Base-by-base conservation (phyloP, 2,888 invertebrate genomes). In the Tachina grossa region DNA sequence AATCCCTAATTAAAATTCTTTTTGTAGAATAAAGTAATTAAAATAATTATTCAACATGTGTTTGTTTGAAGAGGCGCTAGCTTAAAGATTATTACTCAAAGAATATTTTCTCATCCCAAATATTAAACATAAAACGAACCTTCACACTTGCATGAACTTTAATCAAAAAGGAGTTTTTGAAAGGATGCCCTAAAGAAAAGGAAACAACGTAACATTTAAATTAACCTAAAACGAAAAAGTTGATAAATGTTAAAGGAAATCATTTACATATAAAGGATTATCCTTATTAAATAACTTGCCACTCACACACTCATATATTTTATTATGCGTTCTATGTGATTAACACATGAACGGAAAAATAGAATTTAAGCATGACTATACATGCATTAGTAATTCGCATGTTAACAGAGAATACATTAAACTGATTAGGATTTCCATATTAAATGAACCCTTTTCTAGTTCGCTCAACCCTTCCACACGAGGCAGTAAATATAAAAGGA, bases 351-450 rank as follows among this genome's bases (percentile, higher is more conserved):
- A 71, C 45, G 71, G 53, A 39, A 68, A 53, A 69, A 57, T 22
- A 49, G 47, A 75, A 63, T 45, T 75, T 57, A 53, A 76, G 65
- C 75, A 84, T 49, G 63, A 61, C 45, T 80, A 72, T 47, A 43
- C 76, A 72, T 83, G 79, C 85, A 85, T 85, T 80, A 80, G 51
- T 49, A 79, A 85, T 83, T 85, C 85, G 83, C 83, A 85, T 85
- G 83, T 80, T 85, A 85, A 85, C 79, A 83, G 76, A 55, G 79
- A 66, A 76, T 83, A 85, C 66, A 83, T 80, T 83, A 85, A 85
- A 83, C 85, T 83, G 79, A 83, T 85, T 85, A 80, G 79, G 77
- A 85, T 80, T 83, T 76, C 72, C 76, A 85, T 83, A 66, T 75
- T 51, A 72, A 81, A 83, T 66, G 53, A 77, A 76, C 65, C 79